phyloP scores from a whole-genome alignment of 2,888 invertebrate genomes.

The Drosophila suboccidentalis region DNA sequence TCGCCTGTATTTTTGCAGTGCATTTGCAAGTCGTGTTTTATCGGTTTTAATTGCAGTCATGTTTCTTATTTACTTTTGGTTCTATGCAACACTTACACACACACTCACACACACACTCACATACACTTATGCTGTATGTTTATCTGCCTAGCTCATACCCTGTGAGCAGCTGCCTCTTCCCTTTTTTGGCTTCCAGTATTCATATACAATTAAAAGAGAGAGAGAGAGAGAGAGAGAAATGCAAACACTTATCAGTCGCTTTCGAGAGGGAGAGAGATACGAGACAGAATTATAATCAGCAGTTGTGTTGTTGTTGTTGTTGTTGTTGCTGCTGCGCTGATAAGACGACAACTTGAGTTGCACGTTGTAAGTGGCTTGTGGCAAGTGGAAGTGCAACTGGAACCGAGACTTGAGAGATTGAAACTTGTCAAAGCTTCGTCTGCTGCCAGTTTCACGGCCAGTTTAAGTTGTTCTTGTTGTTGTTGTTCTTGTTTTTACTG shows the following conservation, averaged over 20 bases:
- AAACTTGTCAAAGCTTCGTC: slow-evolving; percentile 30
- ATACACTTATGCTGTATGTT: slow-evolving; percentile 20
- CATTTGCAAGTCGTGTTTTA: slow-evolving; percentile 24
- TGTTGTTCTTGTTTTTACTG: neutral
- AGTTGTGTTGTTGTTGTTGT: slow-evolving; percentile 19
- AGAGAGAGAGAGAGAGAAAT: slow-evolving; percentile 26
- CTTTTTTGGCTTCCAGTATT: slow-evolving; percentile 11
- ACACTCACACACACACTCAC: neutral
- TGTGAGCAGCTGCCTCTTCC: neutral
- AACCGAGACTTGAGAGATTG: slow-evolving; percentile 17
- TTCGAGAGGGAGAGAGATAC: slow-evolving; percentile 6
- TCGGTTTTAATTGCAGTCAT: slow-evolving; percentile 32
- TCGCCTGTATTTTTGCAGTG: slow-evolving; percentile 9
- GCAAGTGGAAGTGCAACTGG: slow-evolving; percentile 26
- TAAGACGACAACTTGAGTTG: slow-evolving; percentile 38
- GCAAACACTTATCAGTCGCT: slow-evolving; percentile 65
- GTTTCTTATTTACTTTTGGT: slow-evolving; percentile 37
- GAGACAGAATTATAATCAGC: slow-evolving; percentile 29
- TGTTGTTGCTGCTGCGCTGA: slow-evolving; percentile 25
- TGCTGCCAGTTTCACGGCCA: slow-evolving; percentile 45
- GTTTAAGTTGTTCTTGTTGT: slow-evolving; percentile 3
- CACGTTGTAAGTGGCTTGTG: slow-evolving; percentile 25
- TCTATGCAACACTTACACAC: slow-evolving; percentile 27
- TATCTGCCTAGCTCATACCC: slow-evolving; percentile 25
- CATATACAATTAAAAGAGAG: neutral